Percentiles rank a stretch among this genome's conserved stretches.
phyloP scores from a whole-genome alignment of 2,888 invertebrate species.

The Tenthredo distinguenda region DNA sequence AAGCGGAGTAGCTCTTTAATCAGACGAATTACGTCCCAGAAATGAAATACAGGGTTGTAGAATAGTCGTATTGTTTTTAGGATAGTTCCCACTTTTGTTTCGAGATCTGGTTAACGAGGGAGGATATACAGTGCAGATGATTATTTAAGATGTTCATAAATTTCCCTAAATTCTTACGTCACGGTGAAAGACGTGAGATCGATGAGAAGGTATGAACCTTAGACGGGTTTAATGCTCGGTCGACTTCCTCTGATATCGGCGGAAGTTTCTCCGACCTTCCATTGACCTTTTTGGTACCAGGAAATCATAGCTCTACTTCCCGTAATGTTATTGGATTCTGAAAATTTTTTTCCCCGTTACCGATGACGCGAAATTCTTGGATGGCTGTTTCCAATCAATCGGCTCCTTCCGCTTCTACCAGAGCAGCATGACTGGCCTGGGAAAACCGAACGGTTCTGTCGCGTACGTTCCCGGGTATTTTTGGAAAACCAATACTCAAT shows the following conservation, averaged over 20 bases:
- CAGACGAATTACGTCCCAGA: not conserved
- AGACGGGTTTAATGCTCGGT: not conserved
- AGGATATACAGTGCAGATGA: not conserved
- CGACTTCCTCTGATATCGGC: conserved; percentile 1
- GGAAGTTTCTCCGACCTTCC: conserved; percentile 59
- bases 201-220: not conserved
- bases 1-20: not conserved
- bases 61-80: not conserved
- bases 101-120: not conserved
- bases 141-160: not conserved
- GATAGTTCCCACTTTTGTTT: not conserved
- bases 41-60: not conserved
- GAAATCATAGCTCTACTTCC: conserved; percentile 65
- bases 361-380: conserved; percentile 69
- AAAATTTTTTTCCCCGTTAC: conserved; percentile 46
- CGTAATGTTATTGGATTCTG: conserved; percentile 33
- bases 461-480: conserved; percentile 66
- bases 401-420: conserved; percentile 77
- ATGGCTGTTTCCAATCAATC: conserved; percentile 77
- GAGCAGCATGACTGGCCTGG: conserved; percentile 74
- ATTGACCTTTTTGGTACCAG: conserved; percentile 73
- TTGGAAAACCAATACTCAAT: conserved; percentile 51
- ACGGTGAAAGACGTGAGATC: not conserved
- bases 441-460: conserved; percentile 78
- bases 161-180: not conserved